A percentile compares a stretch with the other conserved stretches of the same genome.
These are phyloP conservation scores for Bombus confusus DNA, from an alignment of 1,140 invertebrate genomes.

Conservation along the genomic window DNA sequence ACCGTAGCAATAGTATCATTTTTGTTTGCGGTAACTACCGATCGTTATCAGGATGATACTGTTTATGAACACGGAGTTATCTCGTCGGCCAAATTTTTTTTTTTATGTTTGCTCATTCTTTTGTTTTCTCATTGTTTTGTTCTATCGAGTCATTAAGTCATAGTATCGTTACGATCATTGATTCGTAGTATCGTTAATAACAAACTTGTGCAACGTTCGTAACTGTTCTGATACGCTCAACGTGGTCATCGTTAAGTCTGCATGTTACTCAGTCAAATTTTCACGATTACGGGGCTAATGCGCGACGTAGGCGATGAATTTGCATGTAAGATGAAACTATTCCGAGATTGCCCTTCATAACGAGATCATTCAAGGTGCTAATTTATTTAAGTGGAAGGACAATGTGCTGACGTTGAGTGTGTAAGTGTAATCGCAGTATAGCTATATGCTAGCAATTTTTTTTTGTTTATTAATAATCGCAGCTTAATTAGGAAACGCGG, in stretches of 20 bases:
- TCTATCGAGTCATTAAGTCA: not conserved
- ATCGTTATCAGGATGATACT: not conserved
- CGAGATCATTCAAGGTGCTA: slow-evolving; percentile 26
- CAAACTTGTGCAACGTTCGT: not conserved
- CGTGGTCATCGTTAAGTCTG: too few relatives aligned
- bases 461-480: too few relatives aligned
- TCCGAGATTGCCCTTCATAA: slow-evolving; percentile 24
- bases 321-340: slow-evolving; percentile 33
- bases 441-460: too few relatives aligned
- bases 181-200: not conserved
- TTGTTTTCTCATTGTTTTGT: not conserved
- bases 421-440: not conserved
- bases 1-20: not conserved
- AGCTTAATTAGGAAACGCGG: not conserved
- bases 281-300: not conserved
- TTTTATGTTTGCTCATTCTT: not conserved
- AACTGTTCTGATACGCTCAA: not conserved
- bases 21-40: not conserved
- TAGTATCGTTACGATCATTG: too few relatives aligned
- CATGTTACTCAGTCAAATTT: not conserved
- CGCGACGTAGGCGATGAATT: slow-evolving; percentile 35
- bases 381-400: not conserved
- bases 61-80: not conserved
- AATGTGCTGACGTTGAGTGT: too few relatives aligned
- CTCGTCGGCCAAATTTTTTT: too few relatives aligned